Evolutionary conservation across 2,797 vertebrate genomes (phyloP), one percentile per base, ranked within the genome.

Genomic region (Cirrhinus molitorella): DNA sequence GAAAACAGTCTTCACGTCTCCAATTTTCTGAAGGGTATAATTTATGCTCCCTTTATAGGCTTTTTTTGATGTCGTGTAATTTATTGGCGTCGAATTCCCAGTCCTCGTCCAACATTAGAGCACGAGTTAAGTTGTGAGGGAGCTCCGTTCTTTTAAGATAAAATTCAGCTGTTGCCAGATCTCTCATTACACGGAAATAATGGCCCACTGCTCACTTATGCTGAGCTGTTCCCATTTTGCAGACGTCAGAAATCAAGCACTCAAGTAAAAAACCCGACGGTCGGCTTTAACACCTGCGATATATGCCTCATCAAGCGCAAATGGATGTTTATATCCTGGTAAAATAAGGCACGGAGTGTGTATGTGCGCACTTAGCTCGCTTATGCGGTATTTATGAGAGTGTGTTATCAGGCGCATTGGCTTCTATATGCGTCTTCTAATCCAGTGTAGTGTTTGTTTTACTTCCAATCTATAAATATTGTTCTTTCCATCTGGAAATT

Each of bases 391-490:
- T 72, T 28, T 43, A 14, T 79, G 72, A 37, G 21, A 5, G 31
- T 57, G 68, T 66, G 17, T 40, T 90, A 86, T 93, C 91, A 92
- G 89, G 90, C 89, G 87, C 90, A 89, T 88, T 93, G 84, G 91
- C 88, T 40, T 85, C 89, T 92, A 90, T 94, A 89, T 91, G 89
- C 90, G 94, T 90, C 86, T 89, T 92, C 91, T 88, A 86, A 88
- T 88, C 91, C 57, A 89, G 88, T 81, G 91, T 88, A 87, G 73
- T 86, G 57, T 92, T 92, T 95, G 93, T 94, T 95, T 94, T 93
- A 93, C 91, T 94, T 94, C 87, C 90, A 93, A 94, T 94, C 90
- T 90, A 91, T 92, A 95, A 95, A 95, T 95, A 94, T 95, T 95
- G 90, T 92, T 93, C 92, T 95, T 96, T 94, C 88, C 4, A 89